These are phyloP conservation scores for Columba janthina DNA, from an alignment of 2,113 vertebrate species.

Conservation along the genomic window DNA sequence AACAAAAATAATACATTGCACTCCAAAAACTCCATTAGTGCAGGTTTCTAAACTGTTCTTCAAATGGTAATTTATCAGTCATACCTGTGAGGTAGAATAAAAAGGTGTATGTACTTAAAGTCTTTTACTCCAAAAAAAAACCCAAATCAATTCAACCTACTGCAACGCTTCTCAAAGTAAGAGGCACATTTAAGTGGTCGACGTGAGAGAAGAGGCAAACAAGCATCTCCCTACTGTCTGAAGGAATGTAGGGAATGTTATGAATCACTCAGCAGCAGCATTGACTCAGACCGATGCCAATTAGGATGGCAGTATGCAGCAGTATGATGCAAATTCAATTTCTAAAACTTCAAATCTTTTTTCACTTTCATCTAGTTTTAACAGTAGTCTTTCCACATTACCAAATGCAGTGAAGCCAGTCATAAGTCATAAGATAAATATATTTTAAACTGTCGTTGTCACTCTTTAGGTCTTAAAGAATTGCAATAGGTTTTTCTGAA, in stretches of 20 bases:
- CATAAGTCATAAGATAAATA: background rate
- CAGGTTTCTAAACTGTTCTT: background rate
- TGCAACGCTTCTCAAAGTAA: background rate
- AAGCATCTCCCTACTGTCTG: background rate
- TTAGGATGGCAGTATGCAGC: background rate
- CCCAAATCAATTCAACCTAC: background rate
- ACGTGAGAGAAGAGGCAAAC: background rate
- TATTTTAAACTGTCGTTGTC: background rate
- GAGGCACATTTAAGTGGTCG: background rate
- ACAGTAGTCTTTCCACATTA: background rate
- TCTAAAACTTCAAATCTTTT: background rate
- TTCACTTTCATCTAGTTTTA: background rate
- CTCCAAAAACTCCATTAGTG: background rate
- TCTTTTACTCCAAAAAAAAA: background rate
- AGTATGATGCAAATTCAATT: background rate
- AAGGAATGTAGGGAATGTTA: background rate
- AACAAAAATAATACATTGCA: background rate
- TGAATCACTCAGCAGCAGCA: background rate
- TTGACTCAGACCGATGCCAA: rapidly evolving
- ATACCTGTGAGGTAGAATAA: background rate
- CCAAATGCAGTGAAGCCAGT: background rate
- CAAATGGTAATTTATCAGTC: background rate
- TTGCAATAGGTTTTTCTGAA: background rate
- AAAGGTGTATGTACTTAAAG: background rate
- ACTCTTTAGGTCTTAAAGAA: background rate